Percentiles rank a stretch among this genome's conserved stretches.
Evolutionary conservation across 2,888 invertebrate genomes (phyloP).

Genomic region (Emmelina monodactyla): DNA sequence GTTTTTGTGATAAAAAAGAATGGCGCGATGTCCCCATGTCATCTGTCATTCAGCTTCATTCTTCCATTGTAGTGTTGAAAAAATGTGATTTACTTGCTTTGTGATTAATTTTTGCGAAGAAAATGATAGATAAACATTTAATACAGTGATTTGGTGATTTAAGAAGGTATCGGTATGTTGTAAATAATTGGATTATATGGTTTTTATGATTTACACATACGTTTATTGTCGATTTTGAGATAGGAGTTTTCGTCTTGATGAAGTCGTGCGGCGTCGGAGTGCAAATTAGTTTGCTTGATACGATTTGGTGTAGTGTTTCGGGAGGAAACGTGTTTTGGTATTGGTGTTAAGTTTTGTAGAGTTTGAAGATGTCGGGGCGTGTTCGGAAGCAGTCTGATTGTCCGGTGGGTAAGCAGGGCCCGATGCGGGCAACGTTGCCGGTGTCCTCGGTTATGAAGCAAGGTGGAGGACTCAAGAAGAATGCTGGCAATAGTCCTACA

Average conservation of each 20-base stretch:
- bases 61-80: constrained; percentile 60
- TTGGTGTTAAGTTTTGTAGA: constrained; percentile 22
- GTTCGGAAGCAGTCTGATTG: constrained; percentile 75
- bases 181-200: constrained; percentile 1
- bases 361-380: constrained; percentile 63
- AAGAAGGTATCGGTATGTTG: constrained; percentile 24
- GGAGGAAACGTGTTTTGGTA: too few relatives aligned
- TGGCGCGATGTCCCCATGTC: constrained; percentile 61
- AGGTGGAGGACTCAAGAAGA: constrained; percentile 67
- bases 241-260: constrained; percentile 12
- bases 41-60: constrained; percentile 53
- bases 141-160: constrained; percentile 31
- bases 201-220: background rate
- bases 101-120: constrained; percentile 45
- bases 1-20: too few relatives aligned
- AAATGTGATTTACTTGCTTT: constrained; percentile 59
- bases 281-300: constrained; percentile 34
- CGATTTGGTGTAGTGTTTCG: too few relatives aligned
- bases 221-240: too few relatives aligned
- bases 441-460: constrained; percentile 76
- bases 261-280: constrained; percentile 49
- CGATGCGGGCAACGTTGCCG: constrained; percentile 79
- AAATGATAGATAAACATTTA: constrained; percentile 35
- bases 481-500: constrained; percentile 70
- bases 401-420: constrained; percentile 67